Evolutionary conservation across 2,113 vertebrate species (phyloP).

Genomic region (Acrocephalus kingi): DNA sequence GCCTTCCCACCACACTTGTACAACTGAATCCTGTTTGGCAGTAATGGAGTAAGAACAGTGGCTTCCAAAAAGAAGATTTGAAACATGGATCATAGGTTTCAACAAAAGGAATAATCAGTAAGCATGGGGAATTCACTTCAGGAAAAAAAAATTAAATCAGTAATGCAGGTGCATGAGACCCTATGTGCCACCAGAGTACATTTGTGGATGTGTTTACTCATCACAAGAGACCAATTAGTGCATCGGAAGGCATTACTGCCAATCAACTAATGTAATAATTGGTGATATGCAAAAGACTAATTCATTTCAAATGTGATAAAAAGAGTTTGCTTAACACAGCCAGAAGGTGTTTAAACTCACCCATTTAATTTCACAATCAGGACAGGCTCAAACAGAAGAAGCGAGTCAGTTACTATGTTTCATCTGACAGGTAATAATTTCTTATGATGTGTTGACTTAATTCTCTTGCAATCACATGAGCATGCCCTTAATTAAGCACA

Average conservation of each 20-base stretch:
- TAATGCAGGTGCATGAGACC: neutral
- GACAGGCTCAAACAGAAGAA: constrained; percentile 38
- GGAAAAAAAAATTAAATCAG: neutral
- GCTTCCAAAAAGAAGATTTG: neutral
- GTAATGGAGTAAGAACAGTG: neutral
- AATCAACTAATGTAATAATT: constrained; percentile 5
- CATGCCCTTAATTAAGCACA: constrained; percentile 32
- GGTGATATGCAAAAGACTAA: neutral
- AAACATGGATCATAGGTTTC: neutral
- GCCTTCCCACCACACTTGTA: neutral
- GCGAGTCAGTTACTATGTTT: constrained; percentile 26
- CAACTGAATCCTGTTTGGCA: neutral
- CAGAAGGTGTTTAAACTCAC: neutral
- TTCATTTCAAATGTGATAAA: neutral
- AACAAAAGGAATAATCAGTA: neutral
- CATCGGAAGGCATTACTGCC: neutral
- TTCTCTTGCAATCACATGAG: constrained; percentile 19
- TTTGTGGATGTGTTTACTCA: neutral
- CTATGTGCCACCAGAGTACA: neutral
- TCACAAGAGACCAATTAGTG: neutral
- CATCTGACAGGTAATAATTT: constrained; percentile 55
- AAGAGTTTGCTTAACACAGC: constrained; percentile 28
- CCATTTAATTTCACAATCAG: constrained; percentile 38
- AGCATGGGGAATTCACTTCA: neutral
- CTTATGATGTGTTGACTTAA: constrained; percentile 22